Percentiles rank a stretch among this genome's conserved stretches.
phyloP scores from a whole-genome alignment of 2,797 vertebrate genomes.

The Petrocephalus sullivani region DNA sequence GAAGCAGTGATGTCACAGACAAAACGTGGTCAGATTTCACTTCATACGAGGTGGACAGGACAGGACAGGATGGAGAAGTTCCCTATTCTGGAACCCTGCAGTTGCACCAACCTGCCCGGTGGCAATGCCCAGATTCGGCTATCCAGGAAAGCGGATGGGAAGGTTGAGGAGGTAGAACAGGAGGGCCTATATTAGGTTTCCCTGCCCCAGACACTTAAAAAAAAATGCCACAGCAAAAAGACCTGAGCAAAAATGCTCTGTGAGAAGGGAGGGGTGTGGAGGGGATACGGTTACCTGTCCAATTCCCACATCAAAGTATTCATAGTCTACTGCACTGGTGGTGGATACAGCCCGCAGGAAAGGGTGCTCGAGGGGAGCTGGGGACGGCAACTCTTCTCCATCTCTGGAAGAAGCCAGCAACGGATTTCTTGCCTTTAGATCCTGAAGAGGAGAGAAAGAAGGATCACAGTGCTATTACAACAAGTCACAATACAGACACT shows the following conservation, averaged over 20 bases:
- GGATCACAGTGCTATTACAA: neutral
- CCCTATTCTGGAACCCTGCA: slow-evolving; percentile 36
- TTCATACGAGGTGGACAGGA: slow-evolving; percentile 12
- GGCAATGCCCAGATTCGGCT: slow-evolving; percentile 65
- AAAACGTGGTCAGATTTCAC: neutral
- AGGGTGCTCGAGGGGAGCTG: neutral
- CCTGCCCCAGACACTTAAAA: slow-evolving; percentile 38
- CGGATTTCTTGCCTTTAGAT: slow-evolving; percentile 36
- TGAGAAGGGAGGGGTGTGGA: neutral
- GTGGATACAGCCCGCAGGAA: slow-evolving; percentile 16
- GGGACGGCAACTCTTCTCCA: neutral
- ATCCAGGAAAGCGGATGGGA: slow-evolving; percentile 53
- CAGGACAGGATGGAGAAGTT: neutral
- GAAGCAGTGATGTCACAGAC: neutral
- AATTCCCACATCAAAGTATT: slow-evolving; percentile 57
- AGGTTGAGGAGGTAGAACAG: slow-evolving; percentile 50
- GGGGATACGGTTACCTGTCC: slow-evolving; percentile 61
- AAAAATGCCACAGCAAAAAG: neutral
- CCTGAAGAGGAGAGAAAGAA: slow-evolving; percentile 33
- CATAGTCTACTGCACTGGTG: slow-evolving; percentile 35
- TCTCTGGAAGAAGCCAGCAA: slow-evolving; percentile 28
- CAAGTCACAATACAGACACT: neutral
- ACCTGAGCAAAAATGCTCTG: neutral
- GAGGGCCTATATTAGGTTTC: slow-evolving; percentile 44
- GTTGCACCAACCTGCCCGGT: slow-evolving; percentile 67